Percentiles rank a stretch among this genome's conserved stretches.
Conservation (phyloP, 92 coral and sea anemone species). For the Porites divaricata region DNA sequence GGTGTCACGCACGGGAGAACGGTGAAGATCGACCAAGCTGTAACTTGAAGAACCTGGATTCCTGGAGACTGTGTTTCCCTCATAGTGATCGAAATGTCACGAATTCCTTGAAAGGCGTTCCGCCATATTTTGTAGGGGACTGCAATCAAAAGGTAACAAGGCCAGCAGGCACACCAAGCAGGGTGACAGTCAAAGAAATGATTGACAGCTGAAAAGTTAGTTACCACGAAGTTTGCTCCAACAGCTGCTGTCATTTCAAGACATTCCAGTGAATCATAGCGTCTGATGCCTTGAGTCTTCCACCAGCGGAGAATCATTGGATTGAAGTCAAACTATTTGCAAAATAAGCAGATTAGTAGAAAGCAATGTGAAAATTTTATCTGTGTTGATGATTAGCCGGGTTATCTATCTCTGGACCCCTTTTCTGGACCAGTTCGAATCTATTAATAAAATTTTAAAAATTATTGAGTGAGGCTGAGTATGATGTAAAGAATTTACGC, state of each 20-base stretch:
- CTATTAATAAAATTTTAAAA: too few species aligned
- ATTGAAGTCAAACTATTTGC: slow-evolving; percentile 79
- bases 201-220: slow-evolving; percentile 72
- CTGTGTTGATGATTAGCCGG: too few species aligned
- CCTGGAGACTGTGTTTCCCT: slow-evolving; percentile 48
- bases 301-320: slow-evolving; percentile 91
- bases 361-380: not conserved
- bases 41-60: slow-evolving; percentile 48
- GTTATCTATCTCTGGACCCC: not conserved
- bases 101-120: slow-evolving; percentile 59
- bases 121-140: slow-evolving; percentile 92
- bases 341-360: not conserved
- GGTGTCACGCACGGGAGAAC: slow-evolving; percentile 8
- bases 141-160: slow-evolving; percentile 79
- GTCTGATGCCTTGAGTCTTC: slow-evolving; percentile 83
- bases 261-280: slow-evolving; percentile 87
- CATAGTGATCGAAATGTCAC: slow-evolving; percentile 66
- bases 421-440: too few species aligned
- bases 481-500: too few species aligned
- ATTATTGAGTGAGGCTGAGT: too few species aligned
- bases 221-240: slow-evolving; percentile 81
- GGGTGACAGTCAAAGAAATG: slow-evolving; percentile 91
- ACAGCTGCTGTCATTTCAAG: slow-evolving; percentile 76
- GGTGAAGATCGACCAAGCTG: slow-evolving; percentile 51
- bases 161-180: slow-evolving; percentile 93